Conservation (phyloP, 2,113 vertebrate species). For the Chaetops frenatus region DNA sequence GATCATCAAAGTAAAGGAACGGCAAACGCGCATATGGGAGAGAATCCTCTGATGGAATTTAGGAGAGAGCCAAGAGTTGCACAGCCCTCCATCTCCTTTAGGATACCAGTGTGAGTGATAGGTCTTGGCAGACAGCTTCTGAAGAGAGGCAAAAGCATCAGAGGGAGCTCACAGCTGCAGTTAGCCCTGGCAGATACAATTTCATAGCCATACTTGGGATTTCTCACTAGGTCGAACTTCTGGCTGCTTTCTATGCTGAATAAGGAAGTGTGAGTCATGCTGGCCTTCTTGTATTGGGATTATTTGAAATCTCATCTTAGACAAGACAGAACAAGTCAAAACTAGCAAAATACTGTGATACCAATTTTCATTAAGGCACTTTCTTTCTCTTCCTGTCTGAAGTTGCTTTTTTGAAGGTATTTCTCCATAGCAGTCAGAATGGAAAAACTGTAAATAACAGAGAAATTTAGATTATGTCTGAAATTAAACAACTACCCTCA, state of each 20-base stretch:
- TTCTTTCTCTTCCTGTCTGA: neutral
- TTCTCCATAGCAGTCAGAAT: neutral
- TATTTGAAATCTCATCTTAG: neutral
- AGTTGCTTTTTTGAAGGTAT: neutral
- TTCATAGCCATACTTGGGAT: constrained; percentile 57
- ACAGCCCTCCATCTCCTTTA: neutral
- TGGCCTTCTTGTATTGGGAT: neutral
- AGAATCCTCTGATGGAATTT: neutral
- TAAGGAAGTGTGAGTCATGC: neutral
- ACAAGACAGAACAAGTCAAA: neutral
- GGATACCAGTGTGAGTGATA: neutral
- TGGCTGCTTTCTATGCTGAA: neutral
- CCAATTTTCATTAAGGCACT: neutral
- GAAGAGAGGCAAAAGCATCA: neutral
- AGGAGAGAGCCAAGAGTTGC: neutral
- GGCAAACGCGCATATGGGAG: neutral
- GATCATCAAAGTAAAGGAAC: neutral
- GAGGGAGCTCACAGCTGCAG: neutral
- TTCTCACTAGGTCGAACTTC: neutral
- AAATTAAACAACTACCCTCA: neutral
- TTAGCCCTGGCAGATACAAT: neutral
- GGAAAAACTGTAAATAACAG: neutral
- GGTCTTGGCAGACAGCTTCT: neutral
- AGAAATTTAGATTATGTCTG: neutral
- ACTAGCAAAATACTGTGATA: neutral